These are phyloP conservation scores for Macaria liturata DNA, from an alignment of 2,888 invertebrate species.

Conservation along the genomic window DNA sequence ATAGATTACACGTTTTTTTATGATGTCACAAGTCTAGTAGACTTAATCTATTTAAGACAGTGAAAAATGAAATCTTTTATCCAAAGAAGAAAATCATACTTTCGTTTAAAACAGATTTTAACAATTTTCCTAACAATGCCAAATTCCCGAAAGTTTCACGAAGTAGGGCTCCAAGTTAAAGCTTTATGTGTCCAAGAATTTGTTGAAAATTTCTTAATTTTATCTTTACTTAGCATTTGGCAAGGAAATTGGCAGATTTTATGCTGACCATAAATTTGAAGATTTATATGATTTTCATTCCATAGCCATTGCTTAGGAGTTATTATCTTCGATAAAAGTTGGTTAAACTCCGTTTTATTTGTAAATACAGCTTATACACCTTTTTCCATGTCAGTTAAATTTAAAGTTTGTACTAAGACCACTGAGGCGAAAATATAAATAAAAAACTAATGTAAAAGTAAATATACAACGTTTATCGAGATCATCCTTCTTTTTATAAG, in stretches of 20 bases:
- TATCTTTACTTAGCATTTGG: constrained; percentile 8
- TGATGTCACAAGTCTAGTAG: too few relatives aligned
- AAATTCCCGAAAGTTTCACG: constrained; percentile 15
- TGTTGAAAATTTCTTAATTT: constrained; percentile 7
- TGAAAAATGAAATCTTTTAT: too few relatives aligned
- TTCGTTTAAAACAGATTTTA: constrained; percentile 1
- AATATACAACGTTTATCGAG: too few relatives aligned
- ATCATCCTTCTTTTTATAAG: too few relatives aligned
- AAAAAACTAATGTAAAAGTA: too few relatives aligned
- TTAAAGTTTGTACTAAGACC: too few relatives aligned
- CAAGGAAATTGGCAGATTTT: background rate
- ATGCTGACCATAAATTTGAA: too few relatives aligned
- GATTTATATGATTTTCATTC: background rate
- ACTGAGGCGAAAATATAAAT: too few relatives aligned
- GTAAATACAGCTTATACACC: background rate
- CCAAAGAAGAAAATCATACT: too few relatives aligned
- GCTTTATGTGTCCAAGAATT: constrained; percentile 6
- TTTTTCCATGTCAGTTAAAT: too few relatives aligned
- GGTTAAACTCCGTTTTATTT: background rate
- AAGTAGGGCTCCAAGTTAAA: constrained; percentile 12
- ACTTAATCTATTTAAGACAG: too few relatives aligned
- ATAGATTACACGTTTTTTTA: too few relatives aligned
- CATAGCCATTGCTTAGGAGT: background rate
- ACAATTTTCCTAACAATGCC: constrained; percentile 5
- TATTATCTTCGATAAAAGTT: background rate